phyloP scores from a whole-genome alignment of 2,113 vertebrate genomes.

The Ailuropoda melanoleuca region DNA sequence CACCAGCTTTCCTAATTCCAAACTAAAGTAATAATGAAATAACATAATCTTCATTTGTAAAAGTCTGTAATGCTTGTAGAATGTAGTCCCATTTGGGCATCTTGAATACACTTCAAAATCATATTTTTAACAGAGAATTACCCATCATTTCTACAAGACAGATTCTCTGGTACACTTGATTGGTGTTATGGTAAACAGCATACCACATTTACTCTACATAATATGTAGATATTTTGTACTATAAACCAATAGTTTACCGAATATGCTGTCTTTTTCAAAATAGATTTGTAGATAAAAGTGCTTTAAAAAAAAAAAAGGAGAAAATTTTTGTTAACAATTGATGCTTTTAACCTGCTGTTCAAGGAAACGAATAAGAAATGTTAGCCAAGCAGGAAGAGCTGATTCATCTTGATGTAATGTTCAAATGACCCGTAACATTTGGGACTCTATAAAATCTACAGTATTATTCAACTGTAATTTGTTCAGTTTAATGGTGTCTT shows the following conservation, averaged over 20 bases:
- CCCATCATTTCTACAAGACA: background rate
- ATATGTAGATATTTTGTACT: background rate
- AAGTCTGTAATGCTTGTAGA: background rate
- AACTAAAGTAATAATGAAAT: background rate
- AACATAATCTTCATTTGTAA: background rate
- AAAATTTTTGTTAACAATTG: background rate
- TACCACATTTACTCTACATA: background rate
- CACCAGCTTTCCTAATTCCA: background rate
- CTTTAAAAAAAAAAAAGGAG: background rate
- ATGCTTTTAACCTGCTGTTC: slow-evolving; percentile 7
- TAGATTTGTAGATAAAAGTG: background rate
- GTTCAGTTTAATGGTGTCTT: slow-evolving; percentile 45
- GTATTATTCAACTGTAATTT: slow-evolving; percentile 40
- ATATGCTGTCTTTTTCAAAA: background rate
- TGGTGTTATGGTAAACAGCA: background rate
- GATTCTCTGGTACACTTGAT: background rate
- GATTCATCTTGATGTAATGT: slow-evolving; percentile 3
- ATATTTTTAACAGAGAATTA: background rate
- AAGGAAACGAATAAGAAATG: slow-evolving; percentile 48
- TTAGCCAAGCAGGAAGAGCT: background rate
- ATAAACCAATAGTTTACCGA: background rate
- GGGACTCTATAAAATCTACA: slow-evolving; percentile 54
- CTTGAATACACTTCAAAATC: background rate
- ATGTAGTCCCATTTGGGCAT: background rate
- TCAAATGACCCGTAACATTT: slow-evolving; percentile 39